Evolutionary conservation across 2,797 vertebrate species (phyloP).

Genomic region (Ctenochaetus hawaiiensis): DNA sequence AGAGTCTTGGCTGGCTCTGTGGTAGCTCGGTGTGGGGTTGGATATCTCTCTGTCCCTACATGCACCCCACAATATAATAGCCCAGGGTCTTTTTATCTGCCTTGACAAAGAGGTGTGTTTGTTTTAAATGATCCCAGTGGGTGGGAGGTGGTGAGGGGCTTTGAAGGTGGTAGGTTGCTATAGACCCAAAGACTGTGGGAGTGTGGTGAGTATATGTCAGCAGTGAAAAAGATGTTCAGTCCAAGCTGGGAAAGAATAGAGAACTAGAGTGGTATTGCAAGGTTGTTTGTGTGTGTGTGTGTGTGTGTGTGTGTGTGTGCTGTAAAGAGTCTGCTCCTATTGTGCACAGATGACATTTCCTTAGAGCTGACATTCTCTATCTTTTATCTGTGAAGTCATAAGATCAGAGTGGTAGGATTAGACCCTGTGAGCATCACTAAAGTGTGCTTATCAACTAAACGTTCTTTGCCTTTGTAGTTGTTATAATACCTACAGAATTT

Average conservation of each 20-base stretch:
- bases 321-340: conserved; percentile 9
- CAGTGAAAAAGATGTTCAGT: conserved; percentile 46
- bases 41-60: conserved; percentile 36
- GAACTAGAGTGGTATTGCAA: conserved; percentile 2
- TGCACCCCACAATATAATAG: conserved; percentile 28
- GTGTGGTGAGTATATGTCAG: conserved; percentile 45
- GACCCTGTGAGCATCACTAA: conserved; percentile 10
- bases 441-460: conserved; percentile 15
- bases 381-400: conserved; percentile 21
- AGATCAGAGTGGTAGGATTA: conserved; percentile 32
- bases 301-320: neutral
- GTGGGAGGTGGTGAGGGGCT: conserved; percentile 29
- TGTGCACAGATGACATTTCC: conserved; percentile 28
- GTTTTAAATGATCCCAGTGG: conserved; percentile 58
- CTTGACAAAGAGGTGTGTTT: conserved; percentile 55
- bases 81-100: conserved; percentile 52
- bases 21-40: conserved; percentile 7
- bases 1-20: conserved; percentile 28
- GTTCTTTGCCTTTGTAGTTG: conserved; percentile 4
- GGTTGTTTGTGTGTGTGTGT: conserved; percentile 17
- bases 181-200: conserved; percentile 39
- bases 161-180: conserved; percentile 46
- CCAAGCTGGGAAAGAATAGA: conserved; percentile 16
- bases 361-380: conserved; percentile 30
- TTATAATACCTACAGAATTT: conserved; percentile 12